Evolutionary conservation across 2,113 vertebrate genomes (phyloP).

Genomic region (Oxyruncus cristatus): DNA sequence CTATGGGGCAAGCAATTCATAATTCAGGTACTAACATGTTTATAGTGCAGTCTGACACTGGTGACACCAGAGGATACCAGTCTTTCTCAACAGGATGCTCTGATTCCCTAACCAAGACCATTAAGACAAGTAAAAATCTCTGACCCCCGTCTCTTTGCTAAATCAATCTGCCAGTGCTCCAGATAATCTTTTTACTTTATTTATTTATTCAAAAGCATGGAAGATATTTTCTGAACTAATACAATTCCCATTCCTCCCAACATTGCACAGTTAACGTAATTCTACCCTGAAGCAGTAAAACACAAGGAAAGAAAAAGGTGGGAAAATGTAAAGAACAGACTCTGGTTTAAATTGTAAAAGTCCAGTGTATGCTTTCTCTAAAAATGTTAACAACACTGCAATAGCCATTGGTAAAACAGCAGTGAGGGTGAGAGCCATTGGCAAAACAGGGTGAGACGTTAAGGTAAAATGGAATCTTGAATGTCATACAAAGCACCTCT

Average conservation of each 20-base stretch:
- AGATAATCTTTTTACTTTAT: background rate
- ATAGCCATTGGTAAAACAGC: background rate
- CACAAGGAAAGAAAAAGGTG: background rate
- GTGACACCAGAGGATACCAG: constrained; percentile 3
- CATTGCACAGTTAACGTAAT: background rate
- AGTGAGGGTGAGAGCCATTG: no score
- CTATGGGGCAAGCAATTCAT: constrained; percentile 62
- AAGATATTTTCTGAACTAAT: constrained; percentile 64
- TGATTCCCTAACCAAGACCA: constrained; percentile 59
- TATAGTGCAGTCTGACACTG: constrained; percentile 10
- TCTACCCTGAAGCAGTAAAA: background rate
- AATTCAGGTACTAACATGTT: constrained; percentile 67
- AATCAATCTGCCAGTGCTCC: constrained; percentile 51
- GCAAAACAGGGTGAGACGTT: background rate
- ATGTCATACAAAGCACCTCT: background rate
- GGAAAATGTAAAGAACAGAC: background rate
- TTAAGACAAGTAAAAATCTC: constrained; percentile 66
- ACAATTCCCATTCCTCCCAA: background rate
- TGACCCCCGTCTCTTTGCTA: background rate
- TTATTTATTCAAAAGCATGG: background rate
- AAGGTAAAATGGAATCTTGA: constrained; percentile 9
- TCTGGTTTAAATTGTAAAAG: background rate
- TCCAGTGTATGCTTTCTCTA: background rate
- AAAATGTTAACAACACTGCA: background rate
- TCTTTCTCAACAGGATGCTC: constrained; percentile 58